Evolutionary conservation across 2,888 invertebrate genomes (phyloP), one percentile per base, ranked within the genome.

Genomic region (Xanthia icteritia): DNA sequence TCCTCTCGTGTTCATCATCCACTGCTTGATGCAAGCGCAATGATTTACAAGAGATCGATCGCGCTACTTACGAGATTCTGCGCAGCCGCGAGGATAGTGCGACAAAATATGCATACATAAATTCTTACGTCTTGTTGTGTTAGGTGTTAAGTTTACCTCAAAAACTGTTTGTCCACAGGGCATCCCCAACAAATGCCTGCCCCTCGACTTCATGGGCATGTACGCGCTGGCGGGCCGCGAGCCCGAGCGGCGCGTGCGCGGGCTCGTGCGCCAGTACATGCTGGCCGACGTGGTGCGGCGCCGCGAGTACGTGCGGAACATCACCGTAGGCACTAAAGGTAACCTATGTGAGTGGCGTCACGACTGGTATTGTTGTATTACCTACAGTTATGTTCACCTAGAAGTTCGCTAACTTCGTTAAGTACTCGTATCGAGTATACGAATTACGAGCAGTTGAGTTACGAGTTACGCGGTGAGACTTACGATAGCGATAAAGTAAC

Each of bases 151-250:
- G 15, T 48, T 15, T 15, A 23, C 23, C 51, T 23, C 23, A 31
- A 3, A 42, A 36, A 31, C 31, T 31, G 31, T 1, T 17, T 8
- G 2, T 31, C 27, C 0, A 0, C 92, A 98, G 95, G 98, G 99
- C 82, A 97, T 99, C 86, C 99, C 99, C 5, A 98, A 98, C 92
- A 98, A 98, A 93, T 99, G 99, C 92, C 97, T 99, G 84, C 99
- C 99, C 0, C 96, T 99, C 74, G 99, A 99, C 96, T 99, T 99
- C 96, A 99, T 99, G 99, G 99, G 99, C 31, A 98, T 99, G 94
- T 99, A 99, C 95, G 98, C 98, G 56, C 96, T 99, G 76, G 98
- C 98, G 54, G 99, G 99, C 0, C 97, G 98, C 84, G 99, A 99
- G 95, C 97, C 98, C 15, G 98, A 99, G 90, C 97, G 98, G 81